Percentiles rank a stretch among this genome's conserved stretches.
These are phyloP conservation scores for Eira barbara DNA, from an alignment of 2,113 vertebrate genomes.

Conservation along the genomic window DNA sequence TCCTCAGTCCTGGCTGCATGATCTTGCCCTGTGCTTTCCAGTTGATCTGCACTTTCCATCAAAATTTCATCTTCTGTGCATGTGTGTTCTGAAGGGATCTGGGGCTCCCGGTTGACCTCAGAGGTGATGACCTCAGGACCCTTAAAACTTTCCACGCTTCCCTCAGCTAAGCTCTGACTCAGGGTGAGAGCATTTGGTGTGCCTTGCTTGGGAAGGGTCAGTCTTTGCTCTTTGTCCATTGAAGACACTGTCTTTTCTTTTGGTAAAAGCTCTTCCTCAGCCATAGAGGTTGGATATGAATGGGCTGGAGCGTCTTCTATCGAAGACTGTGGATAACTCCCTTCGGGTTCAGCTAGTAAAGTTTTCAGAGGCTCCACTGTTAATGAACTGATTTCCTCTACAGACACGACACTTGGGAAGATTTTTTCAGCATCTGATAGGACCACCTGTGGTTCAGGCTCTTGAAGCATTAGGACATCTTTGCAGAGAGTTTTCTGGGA, in stretches of 20 bases:
- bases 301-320: slow-evolving; percentile 78
- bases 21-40: slow-evolving; percentile 84
- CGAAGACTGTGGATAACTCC: slow-evolving; percentile 49
- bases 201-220: slow-evolving; percentile 83
- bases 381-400: slow-evolving; percentile 79
- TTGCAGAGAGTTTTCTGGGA: slow-evolving; percentile 77
- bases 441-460: slow-evolving; percentile 76
- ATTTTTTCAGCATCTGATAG: slow-evolving; percentile 79
- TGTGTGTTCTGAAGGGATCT: slow-evolving; percentile 75
- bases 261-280: slow-evolving; percentile 74
- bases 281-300: slow-evolving; percentile 73
- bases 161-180: slow-evolving; percentile 77
- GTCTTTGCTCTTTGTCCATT: slow-evolving; percentile 75
- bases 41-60: slow-evolving; percentile 79
- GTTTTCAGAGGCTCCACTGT: slow-evolving; percentile 73
- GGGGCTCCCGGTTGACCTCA: slow-evolving; percentile 80
- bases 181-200: slow-evolving; percentile 81
- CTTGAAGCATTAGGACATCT: slow-evolving; percentile 69
- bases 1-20: slow-evolving; percentile 85
- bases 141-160: slow-evolving; percentile 73
- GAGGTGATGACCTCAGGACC: slow-evolving; percentile 67
- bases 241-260: slow-evolving; percentile 81
- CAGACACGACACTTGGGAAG: slow-evolving; percentile 65
- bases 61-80: slow-evolving; percentile 79
- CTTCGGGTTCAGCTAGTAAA: slow-evolving; percentile 72